Percentiles rank a stretch among this genome's conserved stretches.
These are phyloP conservation scores for Hyaena hyaena DNA, from an alignment of 2,113 vertebrate genomes.

Conservation along the genomic window DNA sequence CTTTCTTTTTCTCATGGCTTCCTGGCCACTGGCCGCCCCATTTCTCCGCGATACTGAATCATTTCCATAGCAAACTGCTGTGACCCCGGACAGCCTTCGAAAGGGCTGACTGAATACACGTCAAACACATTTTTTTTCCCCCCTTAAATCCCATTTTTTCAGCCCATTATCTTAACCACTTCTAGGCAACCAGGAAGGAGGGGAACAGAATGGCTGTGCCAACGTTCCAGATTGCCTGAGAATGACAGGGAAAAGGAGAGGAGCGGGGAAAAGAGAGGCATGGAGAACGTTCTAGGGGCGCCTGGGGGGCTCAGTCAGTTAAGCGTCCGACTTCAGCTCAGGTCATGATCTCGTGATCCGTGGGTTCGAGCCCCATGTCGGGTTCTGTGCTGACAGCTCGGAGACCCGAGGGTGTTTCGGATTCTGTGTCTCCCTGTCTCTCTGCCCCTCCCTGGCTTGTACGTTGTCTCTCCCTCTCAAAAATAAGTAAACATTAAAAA, in stretches of 20 bases:
- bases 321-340: no score
- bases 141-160: neutral
- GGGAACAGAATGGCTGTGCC: neutral
- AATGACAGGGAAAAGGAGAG: neutral
- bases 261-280: neutral
- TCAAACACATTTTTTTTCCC: neutral
- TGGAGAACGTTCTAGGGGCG: no score
- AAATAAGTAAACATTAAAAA: no score
- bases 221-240: neutral
- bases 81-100: neutral
- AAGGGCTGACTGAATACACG: neutral
- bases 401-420: no score
- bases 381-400: no score
- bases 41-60: neutral
- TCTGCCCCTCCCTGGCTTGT: no score
- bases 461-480: no score
- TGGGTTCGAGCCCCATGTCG: no score
- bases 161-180: neutral
- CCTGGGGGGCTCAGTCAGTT: no score
- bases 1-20: neutral
- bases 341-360: no score
- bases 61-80: conserved; percentile 51
- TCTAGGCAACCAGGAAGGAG: neutral
- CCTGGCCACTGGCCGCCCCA: rapidly evolving
- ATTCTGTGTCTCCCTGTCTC: no score